Base-by-base conservation (phyloP, 2,113 vertebrate species). In the Caranx melampygus region DNA sequence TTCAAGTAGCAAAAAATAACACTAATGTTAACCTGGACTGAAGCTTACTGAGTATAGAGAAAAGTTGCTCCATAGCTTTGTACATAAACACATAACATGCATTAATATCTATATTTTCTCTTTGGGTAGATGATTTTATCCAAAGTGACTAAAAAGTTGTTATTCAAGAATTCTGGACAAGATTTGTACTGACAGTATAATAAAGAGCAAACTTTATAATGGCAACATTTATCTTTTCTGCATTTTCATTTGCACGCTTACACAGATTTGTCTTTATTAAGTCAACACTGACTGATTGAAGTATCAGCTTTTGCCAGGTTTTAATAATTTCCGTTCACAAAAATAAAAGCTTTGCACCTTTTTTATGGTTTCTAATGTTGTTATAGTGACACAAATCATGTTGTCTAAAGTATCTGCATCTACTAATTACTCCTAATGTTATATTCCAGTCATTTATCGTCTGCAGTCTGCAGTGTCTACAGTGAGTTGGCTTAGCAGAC, bases 401-500 rank as follows among this genome's bases (percentile, higher is more conserved):
- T 52, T 61, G 52, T 76, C 54, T 70, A 34, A 75, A 57, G 20
- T 54, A 65, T 81, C 21, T 44, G 15, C 66, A n/a, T 75, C 61
- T 16, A 37, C 75, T 70, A 77, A 58, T 66, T 57, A 47, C 72
- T 72, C 60, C 35, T 63, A 78, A 81, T 83, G 63, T 79, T 74
- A 54, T 58, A n/a, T 68, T 76, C 3, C 2, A 70, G 62, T 85
- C 51, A 79, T 83, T 85, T 59, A 57, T 66, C 71, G 63, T 81
- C 51, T 67, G 52, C 11, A 72, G 73, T 65, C 59, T 37, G 35
- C 35, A 72, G 65, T 45, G 47, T 72, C 89, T 68, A 13, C 51
- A 35, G 60, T 33, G 55, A 67, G 21, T 72, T 82, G 52, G 73
- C 52, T 71, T 67, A 33, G 58, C 72, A 84, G 75, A 82, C 71